phyloP scores from a whole-genome alignment of 2,797 vertebrate genomes.

The Triplophysa yarkandensis region DNA sequence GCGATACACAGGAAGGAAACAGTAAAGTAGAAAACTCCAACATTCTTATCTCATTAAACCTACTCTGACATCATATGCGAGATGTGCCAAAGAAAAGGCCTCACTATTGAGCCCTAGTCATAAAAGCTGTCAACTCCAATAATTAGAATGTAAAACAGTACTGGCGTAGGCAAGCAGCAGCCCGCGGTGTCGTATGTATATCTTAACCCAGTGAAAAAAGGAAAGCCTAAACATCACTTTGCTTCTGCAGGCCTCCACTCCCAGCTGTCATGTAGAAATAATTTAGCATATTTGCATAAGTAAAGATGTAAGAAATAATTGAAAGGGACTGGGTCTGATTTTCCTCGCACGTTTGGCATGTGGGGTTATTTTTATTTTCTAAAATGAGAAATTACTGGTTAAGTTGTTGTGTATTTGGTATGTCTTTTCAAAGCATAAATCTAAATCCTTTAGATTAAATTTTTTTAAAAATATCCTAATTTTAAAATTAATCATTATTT shows the following conservation, averaged over 20 bases:
- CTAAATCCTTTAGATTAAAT: not conserved
- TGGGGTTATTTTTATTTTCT: constrained; percentile 54
- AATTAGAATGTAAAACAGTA: constrained; percentile 80
- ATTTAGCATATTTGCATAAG: constrained; percentile 82
- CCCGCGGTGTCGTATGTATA: constrained; percentile 69
- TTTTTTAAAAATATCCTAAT: too few species aligned
- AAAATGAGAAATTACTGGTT: constrained; percentile 31
- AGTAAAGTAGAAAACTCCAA: constrained; percentile 68
- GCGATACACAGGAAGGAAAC: constrained; percentile 45
- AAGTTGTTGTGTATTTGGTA: constrained; percentile 40
- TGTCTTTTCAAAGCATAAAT: not conserved
- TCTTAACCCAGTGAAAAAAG: constrained; percentile 66
- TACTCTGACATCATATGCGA: constrained; percentile 70
- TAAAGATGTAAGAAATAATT: constrained; percentile 80
- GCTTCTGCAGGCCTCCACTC: constrained; percentile 71
- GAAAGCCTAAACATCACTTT: constrained; percentile 70
- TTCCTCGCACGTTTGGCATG: constrained; percentile 51
- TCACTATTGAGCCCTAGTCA: constrained; percentile 69
- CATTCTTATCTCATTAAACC: constrained; percentile 79
- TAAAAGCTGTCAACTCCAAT: constrained; percentile 77
- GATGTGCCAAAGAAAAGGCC: constrained; percentile 74
- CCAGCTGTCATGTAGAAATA: constrained; percentile 80
- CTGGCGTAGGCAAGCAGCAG: constrained; percentile 67
- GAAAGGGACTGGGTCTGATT: constrained; percentile 61
- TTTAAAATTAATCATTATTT: too few species aligned